These are phyloP conservation scores for Hozukius guyotensis DNA, from an alignment of 2,797 vertebrate species.

Conservation along the genomic window DNA sequence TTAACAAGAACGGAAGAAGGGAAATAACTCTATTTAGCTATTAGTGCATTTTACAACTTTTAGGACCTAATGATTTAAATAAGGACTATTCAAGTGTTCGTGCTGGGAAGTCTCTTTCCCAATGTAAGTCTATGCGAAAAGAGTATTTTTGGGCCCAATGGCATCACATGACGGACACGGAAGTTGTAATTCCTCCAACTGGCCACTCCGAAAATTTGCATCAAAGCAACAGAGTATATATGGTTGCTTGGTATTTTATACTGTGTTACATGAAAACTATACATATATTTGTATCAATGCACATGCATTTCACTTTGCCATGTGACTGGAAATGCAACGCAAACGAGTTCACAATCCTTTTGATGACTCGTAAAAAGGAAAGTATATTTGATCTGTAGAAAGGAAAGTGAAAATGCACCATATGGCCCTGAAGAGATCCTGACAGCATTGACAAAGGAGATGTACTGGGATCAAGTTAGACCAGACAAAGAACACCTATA, in stretches of 20 bases:
- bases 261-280: background rate
- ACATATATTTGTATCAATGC: background rate
- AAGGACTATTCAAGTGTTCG: too few species aligned
- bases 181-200: too few species aligned
- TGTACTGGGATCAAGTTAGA: background rate
- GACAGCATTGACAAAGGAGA: background rate
- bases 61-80: too few species aligned
- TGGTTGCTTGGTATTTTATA: background rate
- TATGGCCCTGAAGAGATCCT: background rate
- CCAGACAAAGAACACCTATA: background rate
- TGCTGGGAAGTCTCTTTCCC: too few species aligned
- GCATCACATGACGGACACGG: too few species aligned
- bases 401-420: background rate
- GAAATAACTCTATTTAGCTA: too few species aligned
- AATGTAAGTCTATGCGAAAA: too few species aligned
- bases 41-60: too few species aligned
- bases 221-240: too few species aligned
- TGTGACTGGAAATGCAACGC: background rate
- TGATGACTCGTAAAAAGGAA: background rate
- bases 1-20: too few species aligned
- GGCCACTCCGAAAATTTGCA: too few species aligned
- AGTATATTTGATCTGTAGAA: background rate
- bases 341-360: background rate
- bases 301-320: background rate
- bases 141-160: too few species aligned